Evolutionary conservation across 2,797 vertebrate species (phyloP).

Genomic region (Nyctibius grandis): DNA sequence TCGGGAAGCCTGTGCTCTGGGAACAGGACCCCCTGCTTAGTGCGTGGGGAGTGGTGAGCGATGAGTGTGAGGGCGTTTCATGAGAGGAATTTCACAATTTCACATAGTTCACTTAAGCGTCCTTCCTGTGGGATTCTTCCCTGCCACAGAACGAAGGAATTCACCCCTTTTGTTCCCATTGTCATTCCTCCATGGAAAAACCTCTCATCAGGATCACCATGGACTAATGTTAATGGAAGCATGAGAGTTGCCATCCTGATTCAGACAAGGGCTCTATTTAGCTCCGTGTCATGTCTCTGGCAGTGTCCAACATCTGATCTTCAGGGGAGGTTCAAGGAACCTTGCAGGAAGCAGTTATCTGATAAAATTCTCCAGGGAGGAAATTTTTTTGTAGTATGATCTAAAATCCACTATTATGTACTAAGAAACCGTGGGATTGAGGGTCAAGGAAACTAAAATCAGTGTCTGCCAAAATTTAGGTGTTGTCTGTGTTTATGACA

Average conservation of each 20-base stretch:
- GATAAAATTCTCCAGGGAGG: neutral
- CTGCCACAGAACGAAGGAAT: constrained; percentile 18
- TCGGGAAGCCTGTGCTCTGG: constrained; percentile 1
- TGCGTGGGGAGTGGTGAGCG: neutral
- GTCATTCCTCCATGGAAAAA: constrained; percentile 21
- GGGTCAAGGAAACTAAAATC: neutral
- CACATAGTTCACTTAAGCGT: constrained; percentile 15
- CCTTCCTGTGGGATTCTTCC: constrained; percentile 62
- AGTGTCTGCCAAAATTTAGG: neutral
- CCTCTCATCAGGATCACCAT: neutral
- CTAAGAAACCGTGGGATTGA: neutral
- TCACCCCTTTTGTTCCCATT: constrained; percentile 42
- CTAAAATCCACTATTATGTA: neutral
- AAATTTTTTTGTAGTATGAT: neutral
- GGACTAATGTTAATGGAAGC: constrained; percentile 12
- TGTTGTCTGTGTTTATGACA: neutral
- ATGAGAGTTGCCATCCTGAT: constrained; percentile 5
- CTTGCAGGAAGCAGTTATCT: neutral
- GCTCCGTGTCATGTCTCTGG: neutral
- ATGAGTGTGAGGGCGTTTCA: constrained; percentile 32
- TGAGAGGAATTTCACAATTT: constrained; percentile 53
- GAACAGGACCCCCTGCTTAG: constrained; percentile 41
- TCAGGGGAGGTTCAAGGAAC: neutral
- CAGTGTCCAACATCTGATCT: neutral
- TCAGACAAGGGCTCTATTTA: neutral